Evolutionary conservation across 2,888 invertebrate genomes (phyloP).

Genomic region (Amphipyra berbera): DNA sequence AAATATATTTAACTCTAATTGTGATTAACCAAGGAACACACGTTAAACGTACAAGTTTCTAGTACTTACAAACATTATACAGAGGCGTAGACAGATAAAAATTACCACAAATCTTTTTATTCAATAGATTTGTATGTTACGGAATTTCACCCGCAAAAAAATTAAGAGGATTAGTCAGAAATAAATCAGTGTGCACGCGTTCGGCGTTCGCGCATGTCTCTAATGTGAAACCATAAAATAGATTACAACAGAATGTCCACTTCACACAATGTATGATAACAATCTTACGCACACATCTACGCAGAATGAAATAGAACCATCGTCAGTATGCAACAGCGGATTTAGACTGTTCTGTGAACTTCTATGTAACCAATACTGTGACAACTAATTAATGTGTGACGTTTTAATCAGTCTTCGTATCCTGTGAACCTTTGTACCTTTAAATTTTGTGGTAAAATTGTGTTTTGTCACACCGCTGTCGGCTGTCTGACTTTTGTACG

Average conservation of each 20-base stretch:
- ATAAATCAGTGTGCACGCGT: slow-evolving; percentile 54
- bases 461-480: slow-evolving; percentile 25
- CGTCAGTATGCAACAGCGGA: too few species aligned
- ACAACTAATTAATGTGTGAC: too few species aligned
- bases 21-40: slow-evolving; percentile 22
- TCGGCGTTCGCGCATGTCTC: slow-evolving; percentile 27
- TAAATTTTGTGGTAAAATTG: slow-evolving; percentile 25
- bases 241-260: slow-evolving; percentile 33
- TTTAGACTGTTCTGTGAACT: background rate
- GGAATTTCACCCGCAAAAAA: slow-evolving; percentile 42
- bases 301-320: background rate
- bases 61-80: slow-evolving; percentile 9
- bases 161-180: slow-evolving; percentile 50
- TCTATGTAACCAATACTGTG: too few species aligned
- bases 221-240: slow-evolving; percentile 25
- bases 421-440: background rate
- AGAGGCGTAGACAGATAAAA: slow-evolving; percentile 16
- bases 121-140: slow-evolving; percentile 30
- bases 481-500: slow-evolving; percentile 36
- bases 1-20: slow-evolving; percentile 28
- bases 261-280: slow-evolving; percentile 1
- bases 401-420: too few species aligned
- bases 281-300: slow-evolving; percentile 1
- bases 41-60: slow-evolving; percentile 16
- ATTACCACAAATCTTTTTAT: slow-evolving; percentile 35